These are phyloP conservation scores for Aselliscus stoliczkanus DNA, from an alignment of 2,797 vertebrate species.

Conservation along the genomic window DNA sequence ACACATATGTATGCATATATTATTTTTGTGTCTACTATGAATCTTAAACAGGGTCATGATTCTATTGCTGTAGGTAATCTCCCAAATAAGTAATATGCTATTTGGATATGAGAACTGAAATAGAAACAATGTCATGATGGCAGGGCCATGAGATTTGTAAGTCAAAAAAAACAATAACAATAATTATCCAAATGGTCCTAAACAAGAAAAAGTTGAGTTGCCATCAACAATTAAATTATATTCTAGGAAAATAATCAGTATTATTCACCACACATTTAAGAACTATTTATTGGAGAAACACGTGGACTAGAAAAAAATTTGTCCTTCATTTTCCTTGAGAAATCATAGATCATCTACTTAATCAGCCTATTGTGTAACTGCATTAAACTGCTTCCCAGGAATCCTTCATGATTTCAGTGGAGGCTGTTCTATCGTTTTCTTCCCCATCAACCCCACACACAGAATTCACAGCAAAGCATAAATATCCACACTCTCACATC, in stretches of 20 bases:
- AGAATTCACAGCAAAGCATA: neutral
- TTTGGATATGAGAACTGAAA: neutral
- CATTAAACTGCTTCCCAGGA: neutral
- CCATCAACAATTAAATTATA: neutral
- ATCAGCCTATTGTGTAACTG: neutral
- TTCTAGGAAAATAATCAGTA: neutral
- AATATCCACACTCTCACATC: neutral
- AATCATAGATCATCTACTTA: neutral
- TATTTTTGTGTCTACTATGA: neutral
- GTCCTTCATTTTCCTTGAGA: neutral
- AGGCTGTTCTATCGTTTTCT: neutral
- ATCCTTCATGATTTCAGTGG: neutral
- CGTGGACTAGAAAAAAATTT: neutral
- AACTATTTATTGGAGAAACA: neutral
- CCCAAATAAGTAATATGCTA: neutral
- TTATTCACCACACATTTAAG: neutral
- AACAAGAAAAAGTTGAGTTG: neutral
- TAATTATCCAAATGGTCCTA: neutral
- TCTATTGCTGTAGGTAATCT: neutral
- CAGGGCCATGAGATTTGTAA: neutral
- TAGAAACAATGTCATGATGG: neutral
- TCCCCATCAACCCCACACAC: neutral
- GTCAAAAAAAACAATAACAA: neutral
- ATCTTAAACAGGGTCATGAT: neutral
- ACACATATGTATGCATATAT: neutral